Base-by-base conservation (phyloP, 1,140 invertebrate species). In the Sinonovacula constricta region DNA sequence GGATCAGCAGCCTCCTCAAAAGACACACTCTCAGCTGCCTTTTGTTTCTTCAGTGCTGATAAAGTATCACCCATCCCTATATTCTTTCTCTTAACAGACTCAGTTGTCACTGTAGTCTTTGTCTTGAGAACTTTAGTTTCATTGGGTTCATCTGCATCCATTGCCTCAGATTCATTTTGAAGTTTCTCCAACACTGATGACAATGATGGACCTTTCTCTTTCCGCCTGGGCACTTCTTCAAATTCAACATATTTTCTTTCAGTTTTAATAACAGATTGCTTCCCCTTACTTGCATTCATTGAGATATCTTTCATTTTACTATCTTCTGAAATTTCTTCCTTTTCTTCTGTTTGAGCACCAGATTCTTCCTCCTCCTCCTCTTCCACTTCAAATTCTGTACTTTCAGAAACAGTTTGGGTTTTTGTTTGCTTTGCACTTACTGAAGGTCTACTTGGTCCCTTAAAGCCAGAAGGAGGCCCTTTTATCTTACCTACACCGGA, bases 1-100 rank as follows among this genome's bases (percentile, higher is more conserved):
- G 88, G 87, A 78, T 94, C 93, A 26, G 88, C 89, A 18, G 90
- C 88, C 12, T 92, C 88, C n/a, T n/a, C n/a, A n/a, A n/a, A n/a
- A n/a, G n/a, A n/a, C 82, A 94, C 92, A 85, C 53, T 45, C 14
- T 85, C 84, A 53, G 80, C 77, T 22, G 81, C 63, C 45, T 36
- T 39, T 57, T 80, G 4, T 65, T 65, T 56, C 45, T 65, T 72
- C 49, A 12, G 54, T 24, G 51, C 30, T 2, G 24, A 5, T 31
- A 36, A 51, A 33, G 18, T n/a, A 57, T 15, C 39, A 7, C 7
- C 18, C 39, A 18, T 45, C 18, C 34, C n/a, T 59, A 31, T 31
- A 14, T 22, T 49, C 33, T 60, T 69, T 39, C 56, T 53, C 12
- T 69, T 69, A 12, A 18, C 36, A 39, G 3, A 36, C n/a, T 45